Evolutionary conservation across 2,113 vertebrate genomes (phyloP), one percentile per base, ranked within the genome.

Genomic region (Argyrosomus japonicus): DNA sequence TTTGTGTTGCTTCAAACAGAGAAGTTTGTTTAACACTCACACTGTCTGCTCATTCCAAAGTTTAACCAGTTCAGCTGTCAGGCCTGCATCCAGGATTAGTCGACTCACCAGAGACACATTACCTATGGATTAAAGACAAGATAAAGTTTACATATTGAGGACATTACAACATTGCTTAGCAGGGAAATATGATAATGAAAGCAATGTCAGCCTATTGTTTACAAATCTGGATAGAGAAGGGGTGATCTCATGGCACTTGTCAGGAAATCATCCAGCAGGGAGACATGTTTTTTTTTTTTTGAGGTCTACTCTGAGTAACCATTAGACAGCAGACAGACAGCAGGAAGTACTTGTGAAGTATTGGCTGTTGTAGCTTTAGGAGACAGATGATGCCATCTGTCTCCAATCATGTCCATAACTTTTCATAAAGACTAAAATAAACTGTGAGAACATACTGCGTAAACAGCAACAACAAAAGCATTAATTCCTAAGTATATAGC

Each of bases 41-140:
- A 96, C 89, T 45, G 92, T 92, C 84, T 97, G 92, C 73, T 97
- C 96, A 78, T 93, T 97, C 98, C 98, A 99, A 51, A 97, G 92
- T 84, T 96, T 94, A 51, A 94, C 96, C 85, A 99, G 96, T 45
- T 99, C 97, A 88, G 93, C 92, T 62, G 98, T 99, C 91, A 99
- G 95, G 74, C 97, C 97, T 32, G 98, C 98, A 90, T 99, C 98
- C 87, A 99, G 89, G 77, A 99, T 95, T 85, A 97, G 89, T 89
- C 98, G 95, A 73, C 96, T 95, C 87, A 99, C 92, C 84, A 99
- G 94, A 83, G 96, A 97, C 19, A 91, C 93, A 73, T 98, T 98
- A 93, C 98, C 98, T 99, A 64, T 45, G 68, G 88, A 89, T 84
- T 13, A 81, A 62, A 88, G 82, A 84, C 45, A 61, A 83, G 61